phyloP scores from a whole-genome alignment of 2,797 vertebrate species.

The Rhinichthys osculus region DNA sequence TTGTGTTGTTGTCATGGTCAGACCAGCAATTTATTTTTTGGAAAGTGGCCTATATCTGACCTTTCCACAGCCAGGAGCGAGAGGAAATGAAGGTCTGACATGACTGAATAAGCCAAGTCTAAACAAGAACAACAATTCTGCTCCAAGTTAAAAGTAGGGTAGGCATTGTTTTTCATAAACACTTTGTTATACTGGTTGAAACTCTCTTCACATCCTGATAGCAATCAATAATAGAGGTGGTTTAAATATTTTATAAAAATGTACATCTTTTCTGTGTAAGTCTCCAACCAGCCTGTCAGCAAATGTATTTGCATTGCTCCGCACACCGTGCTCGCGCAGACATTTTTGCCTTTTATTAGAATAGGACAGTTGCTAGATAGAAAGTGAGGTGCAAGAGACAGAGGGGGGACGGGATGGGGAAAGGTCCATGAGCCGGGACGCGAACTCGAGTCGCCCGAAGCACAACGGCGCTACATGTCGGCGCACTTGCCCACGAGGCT shows the following conservation, averaged over 20 bases:
- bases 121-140: slow-evolving; percentile 16
- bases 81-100: not conserved
- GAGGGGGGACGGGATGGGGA: too few species aligned
- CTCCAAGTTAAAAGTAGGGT: not conserved
- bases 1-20: not conserved
- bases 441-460: too few species aligned
- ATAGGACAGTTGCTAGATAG: too few species aligned
- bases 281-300: too few species aligned
- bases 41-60: slow-evolving; percentile 19
- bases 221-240: not conserved
- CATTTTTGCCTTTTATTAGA: too few species aligned
- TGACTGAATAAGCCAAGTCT: not conserved
- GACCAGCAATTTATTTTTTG: slow-evolving; percentile 29
- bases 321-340: too few species aligned
- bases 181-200: not conserved
- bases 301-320: too few species aligned
- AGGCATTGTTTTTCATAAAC: not conserved
- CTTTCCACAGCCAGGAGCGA: slow-evolving; percentile 24
- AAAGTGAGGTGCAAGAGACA: too few species aligned
- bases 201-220: not conserved
- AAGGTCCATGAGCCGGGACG: too few species aligned
- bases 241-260: not conserved
- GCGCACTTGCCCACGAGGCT: too few species aligned
- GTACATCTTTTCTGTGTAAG: not conserved
- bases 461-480: too few species aligned